phyloP scores from a whole-genome alignment of 2,797 vertebrate species.

The Crenichthys baileyi region DNA sequence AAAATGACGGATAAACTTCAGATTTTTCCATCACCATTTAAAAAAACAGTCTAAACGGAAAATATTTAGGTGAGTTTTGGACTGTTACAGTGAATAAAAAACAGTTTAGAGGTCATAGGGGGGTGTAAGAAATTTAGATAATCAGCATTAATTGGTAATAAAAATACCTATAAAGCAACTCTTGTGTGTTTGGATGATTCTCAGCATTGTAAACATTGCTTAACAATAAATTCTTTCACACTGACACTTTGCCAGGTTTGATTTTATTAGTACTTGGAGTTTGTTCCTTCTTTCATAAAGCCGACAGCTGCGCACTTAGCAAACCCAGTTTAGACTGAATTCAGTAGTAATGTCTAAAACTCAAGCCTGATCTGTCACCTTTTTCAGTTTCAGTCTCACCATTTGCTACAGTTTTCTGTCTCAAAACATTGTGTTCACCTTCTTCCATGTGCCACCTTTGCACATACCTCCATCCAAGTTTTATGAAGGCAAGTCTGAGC shows the following conservation, averaged over 20 bases:
- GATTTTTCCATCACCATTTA: no score
- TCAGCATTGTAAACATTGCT: background rate
- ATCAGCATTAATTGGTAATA: background rate
- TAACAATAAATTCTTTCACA: background rate
- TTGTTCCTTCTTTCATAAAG: background rate
- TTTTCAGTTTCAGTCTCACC: background rate
- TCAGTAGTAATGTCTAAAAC: background rate
- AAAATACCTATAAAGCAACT: background rate
- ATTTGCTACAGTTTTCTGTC: background rate
- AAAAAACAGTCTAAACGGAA: no score
- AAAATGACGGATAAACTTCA: no score
- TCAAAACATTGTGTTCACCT: constrained; percentile 1
- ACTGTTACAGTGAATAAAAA: background rate
- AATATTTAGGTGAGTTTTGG: background rate
- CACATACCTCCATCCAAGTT: constrained; percentile 17
- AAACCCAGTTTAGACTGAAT: background rate
- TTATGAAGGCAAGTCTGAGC: constrained; percentile 41
- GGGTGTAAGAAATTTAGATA: background rate
- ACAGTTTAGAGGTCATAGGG: background rate
- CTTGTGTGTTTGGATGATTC: background rate
- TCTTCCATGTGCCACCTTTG: constrained; percentile 4
- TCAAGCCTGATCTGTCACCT: background rate
- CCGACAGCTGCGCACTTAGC: background rate
- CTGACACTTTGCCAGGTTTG: background rate
- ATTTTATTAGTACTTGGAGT: background rate